Percentiles rank a stretch among this genome's conserved stretches.
phyloP scores from a whole-genome alignment of 2,888 invertebrate species.

The Mylabris sibirica region DNA sequence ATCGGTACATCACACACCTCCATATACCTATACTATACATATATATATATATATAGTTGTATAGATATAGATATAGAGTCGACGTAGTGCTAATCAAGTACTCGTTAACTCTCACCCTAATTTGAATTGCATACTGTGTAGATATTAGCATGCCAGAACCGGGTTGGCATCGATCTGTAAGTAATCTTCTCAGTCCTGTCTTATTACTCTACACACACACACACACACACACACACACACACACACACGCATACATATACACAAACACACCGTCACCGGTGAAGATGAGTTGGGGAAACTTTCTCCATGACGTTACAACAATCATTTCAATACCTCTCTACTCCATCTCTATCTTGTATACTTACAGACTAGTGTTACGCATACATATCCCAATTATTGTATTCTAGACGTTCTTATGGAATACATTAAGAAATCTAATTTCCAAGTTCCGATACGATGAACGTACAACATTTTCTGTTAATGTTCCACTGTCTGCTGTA shows the following conservation, averaged over 20 bases:
- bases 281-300: constrained; percentile 42
- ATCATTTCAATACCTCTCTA: constrained; percentile 1
- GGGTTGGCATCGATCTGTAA: constrained; percentile 54
- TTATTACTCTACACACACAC: constrained; percentile 38
- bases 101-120: constrained; percentile 57
- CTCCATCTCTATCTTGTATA: not conserved
- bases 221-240: too few species aligned
- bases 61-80: constrained; percentile 47
- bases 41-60: not conserved
- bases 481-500: constrained; percentile 27
- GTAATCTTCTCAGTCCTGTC: constrained; percentile 51
- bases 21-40: too few species aligned
- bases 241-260: too few species aligned
- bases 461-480: constrained; percentile 27
- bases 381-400: constrained; percentile 33
- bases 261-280: constrained; percentile 30
- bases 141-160: constrained; percentile 56
- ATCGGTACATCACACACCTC: constrained; percentile 45
- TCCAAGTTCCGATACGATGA: constrained; percentile 29
- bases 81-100: constrained; percentile 59
- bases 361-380: not conserved
- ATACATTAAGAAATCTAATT: constrained; percentile 44
- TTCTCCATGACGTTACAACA: constrained; percentile 27
- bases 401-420: constrained; percentile 37
- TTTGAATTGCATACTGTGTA: constrained; percentile 58